Evolutionary conservation across 2,113 vertebrate species (phyloP), one percentile per base, ranked within the genome.

Genomic region (Sardina pilchardus): DNA sequence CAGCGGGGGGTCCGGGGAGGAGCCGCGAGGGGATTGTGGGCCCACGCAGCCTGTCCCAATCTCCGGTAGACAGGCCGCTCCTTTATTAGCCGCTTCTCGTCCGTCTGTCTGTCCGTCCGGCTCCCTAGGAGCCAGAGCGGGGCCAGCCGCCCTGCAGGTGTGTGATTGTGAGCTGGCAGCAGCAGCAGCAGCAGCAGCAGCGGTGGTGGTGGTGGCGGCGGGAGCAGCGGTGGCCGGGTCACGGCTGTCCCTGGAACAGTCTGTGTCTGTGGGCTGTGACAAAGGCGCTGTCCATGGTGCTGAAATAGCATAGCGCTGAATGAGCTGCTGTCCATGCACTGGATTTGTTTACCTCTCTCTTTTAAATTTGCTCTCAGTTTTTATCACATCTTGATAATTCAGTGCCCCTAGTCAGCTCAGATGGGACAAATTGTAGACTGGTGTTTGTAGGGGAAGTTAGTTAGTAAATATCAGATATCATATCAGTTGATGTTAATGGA

Each of bases 251-350:
- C 24, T 7, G 63, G 63, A 30, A 12, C 63, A 2, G 63, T 12
- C 24, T 67, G n/a, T 67, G 63, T 9, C 63, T 71, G 63, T 34
- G 26, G 63, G 63, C n/a, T 71, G 12, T 71, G 63, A 71, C 63
- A 71, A 30, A 71, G 63, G 63, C 26, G 8, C 63, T 71, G 63
- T 71, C 63, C 63, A 30, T 71, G 63, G 63, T 71, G 63, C 63
- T 71, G 63, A 71, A 71, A 71, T 8, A 71, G n/a, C 9, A 7
- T 10, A 6, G 63, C 3, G 26, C 63, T 12, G 63, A 30, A 34
- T 12, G n/a, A 26, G 26, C 26, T 34, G n/a, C 26, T 14, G 63
- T 34, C 63, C 30, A 71, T 26, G 63, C 21, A 3, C 10, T 71
- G 63, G 63, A 34, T 71, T 71, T 71, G 26, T 71, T 71, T 71